Evolutionary conservation across 2,888 invertebrate genomes (phyloP).

Genomic region (Aleiodes leptofemur): DNA sequence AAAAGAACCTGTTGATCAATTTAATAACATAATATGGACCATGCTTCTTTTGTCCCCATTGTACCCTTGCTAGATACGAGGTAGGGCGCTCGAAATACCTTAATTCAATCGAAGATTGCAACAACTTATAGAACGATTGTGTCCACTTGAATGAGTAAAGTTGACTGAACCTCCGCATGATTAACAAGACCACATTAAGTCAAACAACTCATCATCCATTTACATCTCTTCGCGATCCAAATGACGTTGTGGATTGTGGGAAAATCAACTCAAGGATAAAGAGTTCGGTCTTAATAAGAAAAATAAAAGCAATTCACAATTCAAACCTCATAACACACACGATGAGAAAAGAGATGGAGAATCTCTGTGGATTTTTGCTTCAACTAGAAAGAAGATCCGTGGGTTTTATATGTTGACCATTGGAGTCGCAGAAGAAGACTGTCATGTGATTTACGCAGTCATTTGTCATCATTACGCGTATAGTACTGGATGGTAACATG

Average conservation of each 20-base stretch:
- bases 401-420: slow-evolving; percentile 49
- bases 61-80: too few relatives aligned
- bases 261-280: slow-evolving; percentile 3
- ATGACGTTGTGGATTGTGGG: slow-evolving; percentile 11
- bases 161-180: background rate
- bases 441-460: slow-evolving; percentile 66
- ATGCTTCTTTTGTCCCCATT: too few relatives aligned
- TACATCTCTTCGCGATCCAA: background rate
- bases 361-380: background rate
- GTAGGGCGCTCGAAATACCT: too few relatives aligned
- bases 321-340: background rate
- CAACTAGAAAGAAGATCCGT: slow-evolving; percentile 38
- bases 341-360: too few relatives aligned
- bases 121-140: background rate
- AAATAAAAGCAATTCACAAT: background rate
- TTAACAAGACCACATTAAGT: background rate
- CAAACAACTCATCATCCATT: background rate
- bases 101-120: too few relatives aligned
- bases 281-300: background rate
- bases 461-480: slow-evolving; percentile 69
- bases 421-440: slow-evolving; percentile 58
- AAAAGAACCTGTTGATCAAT: too few relatives aligned
- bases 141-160: background rate
- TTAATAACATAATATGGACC: too few relatives aligned
- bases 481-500: slow-evolving; percentile 42